phyloP scores from a whole-genome alignment of 2,797 vertebrate species.

The Poeciliopsis presidionis region DNA sequence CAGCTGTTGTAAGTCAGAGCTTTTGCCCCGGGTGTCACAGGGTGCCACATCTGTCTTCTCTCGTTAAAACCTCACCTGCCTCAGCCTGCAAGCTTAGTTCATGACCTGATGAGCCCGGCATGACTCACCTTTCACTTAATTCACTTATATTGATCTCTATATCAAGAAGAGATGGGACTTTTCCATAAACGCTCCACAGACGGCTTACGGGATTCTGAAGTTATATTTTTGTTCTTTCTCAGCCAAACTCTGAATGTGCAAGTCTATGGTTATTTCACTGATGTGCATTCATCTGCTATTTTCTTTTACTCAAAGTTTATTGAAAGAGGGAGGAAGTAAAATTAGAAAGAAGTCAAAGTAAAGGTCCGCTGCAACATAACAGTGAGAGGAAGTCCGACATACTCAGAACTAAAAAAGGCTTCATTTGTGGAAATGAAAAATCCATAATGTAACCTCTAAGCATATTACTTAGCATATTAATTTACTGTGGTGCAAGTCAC shows the following conservation, averaged over 20 bases:
- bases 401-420: background rate
- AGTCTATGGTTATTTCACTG: constrained; percentile 14
- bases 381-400: background rate
- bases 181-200: constrained; percentile 26
- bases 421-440: background rate
- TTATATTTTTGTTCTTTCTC: background rate
- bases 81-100: constrained; percentile 43
- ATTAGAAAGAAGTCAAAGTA: too few species aligned
- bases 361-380: background rate
- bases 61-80: constrained; percentile 42
- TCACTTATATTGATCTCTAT: constrained; percentile 40
- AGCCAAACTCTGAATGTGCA: background rate
- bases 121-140: constrained; percentile 41
- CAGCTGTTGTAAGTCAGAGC: constrained; percentile 45
- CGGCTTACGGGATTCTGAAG: constrained; percentile 11
- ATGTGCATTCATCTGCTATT: background rate
- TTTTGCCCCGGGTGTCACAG: constrained; percentile 34
- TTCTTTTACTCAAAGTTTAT: constrained; percentile 1
- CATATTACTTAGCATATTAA: background rate
- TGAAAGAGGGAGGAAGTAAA: background rate
- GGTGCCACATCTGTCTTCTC: constrained; percentile 13
- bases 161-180: constrained; percentile 38
- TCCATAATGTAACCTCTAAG: background rate
- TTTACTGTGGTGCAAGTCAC: background rate
- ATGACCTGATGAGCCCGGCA: constrained; percentile 37